Evolutionary conservation across 2,888 invertebrate species (phyloP).

Genomic region (Drosophila cyrtoloma): DNA sequence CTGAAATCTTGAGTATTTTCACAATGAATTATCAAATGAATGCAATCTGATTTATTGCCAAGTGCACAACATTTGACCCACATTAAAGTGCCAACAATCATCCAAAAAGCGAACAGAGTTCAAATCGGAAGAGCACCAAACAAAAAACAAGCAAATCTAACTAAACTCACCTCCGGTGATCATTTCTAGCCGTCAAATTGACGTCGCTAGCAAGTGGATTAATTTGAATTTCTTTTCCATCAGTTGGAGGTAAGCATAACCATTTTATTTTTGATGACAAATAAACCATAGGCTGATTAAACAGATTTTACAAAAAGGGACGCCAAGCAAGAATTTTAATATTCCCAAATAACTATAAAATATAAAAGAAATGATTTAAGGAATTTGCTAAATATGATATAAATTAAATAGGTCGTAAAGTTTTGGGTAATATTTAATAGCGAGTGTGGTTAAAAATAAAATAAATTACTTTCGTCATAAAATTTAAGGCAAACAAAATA

Average conservation of each 20-base stretch:
- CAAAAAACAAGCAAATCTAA: not conserved
- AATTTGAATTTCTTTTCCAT: slow-evolving; percentile 64
- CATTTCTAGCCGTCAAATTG: slow-evolving; percentile 49
- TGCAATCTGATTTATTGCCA: slow-evolving; percentile 73
- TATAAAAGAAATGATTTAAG: not conserved
- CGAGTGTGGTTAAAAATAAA: not conserved
- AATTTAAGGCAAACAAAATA: not conserved
- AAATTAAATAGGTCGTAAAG: not conserved
- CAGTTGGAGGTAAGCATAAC: slow-evolving; percentile 68
- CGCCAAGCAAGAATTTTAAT: not conserved
- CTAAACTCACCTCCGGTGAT: slow-evolving; percentile 14
- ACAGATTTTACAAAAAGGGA: not conserved
- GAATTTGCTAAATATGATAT: not conserved
- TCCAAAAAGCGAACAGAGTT: slow-evolving; percentile 18
- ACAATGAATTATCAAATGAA: slow-evolving; percentile 55
- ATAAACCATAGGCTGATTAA: not conserved
- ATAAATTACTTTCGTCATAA: not conserved
- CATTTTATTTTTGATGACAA: not conserved
- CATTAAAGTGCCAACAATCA: slow-evolving; percentile 41
- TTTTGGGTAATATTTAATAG: not conserved
- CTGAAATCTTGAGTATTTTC: slow-evolving; percentile 15
- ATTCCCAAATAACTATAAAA: not conserved
- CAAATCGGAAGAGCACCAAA: not conserved
- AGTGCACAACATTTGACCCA: slow-evolving; percentile 74
- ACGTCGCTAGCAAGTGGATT: slow-evolving; percentile 71